These are phyloP conservation scores for Pyrocoelia pectoralis DNA, from an alignment of 2,888 invertebrate genomes.

Conservation along the genomic window DNA sequence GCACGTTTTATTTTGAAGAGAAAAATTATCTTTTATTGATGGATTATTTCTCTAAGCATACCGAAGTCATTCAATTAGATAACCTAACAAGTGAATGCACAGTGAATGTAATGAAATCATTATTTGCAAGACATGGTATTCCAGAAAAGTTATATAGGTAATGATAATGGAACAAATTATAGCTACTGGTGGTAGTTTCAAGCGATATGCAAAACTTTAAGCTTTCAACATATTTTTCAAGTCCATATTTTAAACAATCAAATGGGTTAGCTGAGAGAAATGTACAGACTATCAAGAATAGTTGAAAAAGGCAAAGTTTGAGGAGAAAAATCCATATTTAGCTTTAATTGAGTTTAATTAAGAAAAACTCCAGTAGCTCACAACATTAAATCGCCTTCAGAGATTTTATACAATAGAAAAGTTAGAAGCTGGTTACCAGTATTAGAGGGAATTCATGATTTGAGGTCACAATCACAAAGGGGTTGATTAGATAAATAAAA, in stretches of 20 bases:
- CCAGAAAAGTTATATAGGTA: background rate
- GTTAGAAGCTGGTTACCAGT: constrained; percentile 2
- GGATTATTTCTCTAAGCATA: constrained; percentile 5
- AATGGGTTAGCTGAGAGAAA: background rate
- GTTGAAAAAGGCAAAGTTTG: constrained; percentile 4
- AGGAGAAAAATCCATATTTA: constrained; percentile 1
- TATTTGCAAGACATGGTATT: background rate
- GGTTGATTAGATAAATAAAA: too few relatives aligned
- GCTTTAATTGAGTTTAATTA: background rate
- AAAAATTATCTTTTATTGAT: background rate
- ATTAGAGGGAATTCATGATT: too few relatives aligned
- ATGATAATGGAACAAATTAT: constrained; percentile 3
- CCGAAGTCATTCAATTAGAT: background rate
- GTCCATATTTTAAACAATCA: background rate
- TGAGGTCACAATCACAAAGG: too few relatives aligned
- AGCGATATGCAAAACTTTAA: background rate
- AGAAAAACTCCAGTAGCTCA: background rate
- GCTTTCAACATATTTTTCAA: background rate
- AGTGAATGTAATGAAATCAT: background rate
- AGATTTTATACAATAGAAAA: background rate
- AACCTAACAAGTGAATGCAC: background rate
- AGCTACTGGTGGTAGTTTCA: constrained; percentile 2
- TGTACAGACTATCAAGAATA: background rate
- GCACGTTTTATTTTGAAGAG: background rate
- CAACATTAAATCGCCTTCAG: background rate